Evolutionary conservation across 2,797 vertebrate species (phyloP).

Genomic region (Pelochelys cantorii): DNA sequence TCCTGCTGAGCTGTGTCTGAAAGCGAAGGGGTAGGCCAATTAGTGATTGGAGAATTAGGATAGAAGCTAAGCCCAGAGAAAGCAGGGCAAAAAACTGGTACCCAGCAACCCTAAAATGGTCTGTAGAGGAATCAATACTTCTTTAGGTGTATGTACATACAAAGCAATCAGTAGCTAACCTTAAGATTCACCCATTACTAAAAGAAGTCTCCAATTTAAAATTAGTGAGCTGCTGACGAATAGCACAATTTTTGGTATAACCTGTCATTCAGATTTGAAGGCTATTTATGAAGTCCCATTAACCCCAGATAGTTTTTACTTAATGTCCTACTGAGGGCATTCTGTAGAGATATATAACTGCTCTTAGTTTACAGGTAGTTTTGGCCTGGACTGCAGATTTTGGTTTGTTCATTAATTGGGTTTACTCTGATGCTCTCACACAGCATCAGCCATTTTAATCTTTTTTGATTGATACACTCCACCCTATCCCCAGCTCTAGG

Average conservation of each 20-base stretch:
- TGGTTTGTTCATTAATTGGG: neutral
- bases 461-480: neutral
- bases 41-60: neutral
- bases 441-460: neutral
- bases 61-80: neutral
- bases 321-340: neutral
- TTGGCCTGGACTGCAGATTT: neutral
- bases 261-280: neutral
- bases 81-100: neutral
- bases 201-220: neutral
- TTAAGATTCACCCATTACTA: neutral
- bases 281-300: neutral
- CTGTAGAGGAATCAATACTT: neutral
- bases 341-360: neutral
- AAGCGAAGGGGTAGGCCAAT: neutral
- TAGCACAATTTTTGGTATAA: neutral
- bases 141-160: neutral
- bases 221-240: neutral
- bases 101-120: neutral
- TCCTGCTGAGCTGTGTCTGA: constrained; percentile 12
- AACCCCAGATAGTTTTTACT: neutral
- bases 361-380: neutral
- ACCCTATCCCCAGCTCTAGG: neutral
- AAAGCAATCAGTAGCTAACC: neutral
- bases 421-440: neutral